Base-by-base conservation (phyloP, 1,140 invertebrate species). In the Belonocnema kinseyi region DNA sequence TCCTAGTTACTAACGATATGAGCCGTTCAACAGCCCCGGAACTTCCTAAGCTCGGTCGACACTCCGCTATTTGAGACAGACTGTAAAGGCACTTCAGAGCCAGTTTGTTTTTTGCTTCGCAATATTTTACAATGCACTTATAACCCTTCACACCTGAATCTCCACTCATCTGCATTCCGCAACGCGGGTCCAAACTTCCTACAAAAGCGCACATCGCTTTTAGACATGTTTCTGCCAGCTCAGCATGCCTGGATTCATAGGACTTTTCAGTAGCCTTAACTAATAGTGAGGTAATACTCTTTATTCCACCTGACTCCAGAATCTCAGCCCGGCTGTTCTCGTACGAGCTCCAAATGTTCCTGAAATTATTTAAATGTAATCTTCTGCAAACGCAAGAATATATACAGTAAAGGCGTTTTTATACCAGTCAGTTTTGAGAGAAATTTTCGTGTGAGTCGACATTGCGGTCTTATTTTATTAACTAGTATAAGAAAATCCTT, bases 201-300 rank as follows among this genome's bases (percentile, higher is more conserved):
- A 88, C 74, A 79, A 90, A 89, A 0, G 76, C 78, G 21, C 75
- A 80, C 75, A 90, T 84, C 1, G 90, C 87, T 76, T 91, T 91
- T 16, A 91, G 72, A 77, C 90, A 91, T 10, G 84, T 82, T 71
- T 90, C 83, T 16, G 79, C 26, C 11, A 90, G 76, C 8, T 86
- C 84, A 12, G 58, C 13, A 56, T 86, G 85, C 58, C 85, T 88
- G 7, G 66, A 1, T 14, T 84, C 76, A 8, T 74, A 50, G 52
- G 66, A 73, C 50, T 82, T 85, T 19, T 84, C 77, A 1, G 80
- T 81, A 17, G 83, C 83, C 7, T 50, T 74, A 17, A 87, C 77
- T 11, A 91, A 87, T 50, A 90, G 71, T 33, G 40, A 19, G 7
- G 85, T 84, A 6, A 91, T 83, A 17, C 74, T 54, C 21, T 70